Evolutionary conservation across 2,888 invertebrate genomes (phyloP).

Genomic region (Sphecodes monilicornis): DNA sequence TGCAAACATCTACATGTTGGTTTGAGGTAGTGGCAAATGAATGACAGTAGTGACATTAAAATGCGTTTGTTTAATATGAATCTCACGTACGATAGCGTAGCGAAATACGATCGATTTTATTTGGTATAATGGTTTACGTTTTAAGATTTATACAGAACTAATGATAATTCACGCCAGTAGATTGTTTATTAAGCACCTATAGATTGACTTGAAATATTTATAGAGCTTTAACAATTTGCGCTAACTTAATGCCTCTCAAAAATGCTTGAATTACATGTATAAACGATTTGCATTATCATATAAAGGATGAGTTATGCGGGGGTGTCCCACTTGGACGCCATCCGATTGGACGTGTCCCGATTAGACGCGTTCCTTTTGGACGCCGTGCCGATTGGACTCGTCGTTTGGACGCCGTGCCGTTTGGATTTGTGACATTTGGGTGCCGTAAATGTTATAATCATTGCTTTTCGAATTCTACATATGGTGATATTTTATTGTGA

Average conservation of each 20-base stretch:
- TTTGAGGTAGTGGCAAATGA: conserved; percentile 1
- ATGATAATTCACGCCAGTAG: conserved; percentile 1
- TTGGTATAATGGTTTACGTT: neutral
- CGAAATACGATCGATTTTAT: neutral
- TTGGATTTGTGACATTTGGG: no score
- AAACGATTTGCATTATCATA: neutral
- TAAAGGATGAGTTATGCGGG: neutral
- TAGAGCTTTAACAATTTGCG: neutral
- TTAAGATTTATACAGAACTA: neutral
- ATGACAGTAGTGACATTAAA: neutral
- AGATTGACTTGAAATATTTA: neutral
- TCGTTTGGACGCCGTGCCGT: no score
- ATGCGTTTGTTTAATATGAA: conserved; percentile 10
- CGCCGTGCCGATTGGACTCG: no score
- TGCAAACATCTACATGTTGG: conserved; percentile 8
- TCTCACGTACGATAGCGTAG: neutral
- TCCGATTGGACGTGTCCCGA: no score
- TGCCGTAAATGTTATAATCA: no score
- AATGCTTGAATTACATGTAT: conserved; percentile 5
- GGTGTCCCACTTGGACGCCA: no score
- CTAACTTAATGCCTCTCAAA: neutral
- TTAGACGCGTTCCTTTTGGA: no score
- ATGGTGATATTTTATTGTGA: no score
- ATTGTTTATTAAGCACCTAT: neutral
- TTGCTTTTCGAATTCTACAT: no score